Evolutionary conservation across 2,113 vertebrate species (phyloP).

Genomic region (Monopterus albus): DNA sequence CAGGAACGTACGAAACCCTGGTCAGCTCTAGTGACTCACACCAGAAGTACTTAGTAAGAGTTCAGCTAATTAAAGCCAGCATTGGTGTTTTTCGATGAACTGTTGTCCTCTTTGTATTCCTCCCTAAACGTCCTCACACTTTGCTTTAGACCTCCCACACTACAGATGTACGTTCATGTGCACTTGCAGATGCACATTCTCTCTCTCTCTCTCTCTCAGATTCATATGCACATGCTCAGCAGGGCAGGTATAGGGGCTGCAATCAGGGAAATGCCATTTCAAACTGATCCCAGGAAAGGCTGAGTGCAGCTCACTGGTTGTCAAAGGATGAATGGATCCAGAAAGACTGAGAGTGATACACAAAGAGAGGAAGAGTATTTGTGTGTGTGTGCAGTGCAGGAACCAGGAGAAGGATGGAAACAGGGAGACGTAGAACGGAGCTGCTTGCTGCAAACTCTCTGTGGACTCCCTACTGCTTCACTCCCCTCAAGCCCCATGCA

Average conservation of each 20-base stretch:
- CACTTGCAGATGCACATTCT: background rate
- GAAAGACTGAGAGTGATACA: slow-evolving; percentile 24
- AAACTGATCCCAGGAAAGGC: slow-evolving; percentile 43
- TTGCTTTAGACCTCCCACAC: slow-evolving; percentile 66
- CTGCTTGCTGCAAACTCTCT: slow-evolving; percentile 34
- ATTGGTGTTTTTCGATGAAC: slow-evolving; percentile 56
- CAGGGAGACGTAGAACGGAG: slow-evolving; percentile 16
- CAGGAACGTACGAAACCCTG: slow-evolving; percentile 8
- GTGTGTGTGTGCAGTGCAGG: background rate
- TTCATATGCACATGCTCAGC: slow-evolving; percentile 5
- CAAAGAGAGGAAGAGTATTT: slow-evolving; percentile 19
- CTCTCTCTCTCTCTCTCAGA: too few species aligned
- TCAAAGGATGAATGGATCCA: slow-evolving; percentile 50
- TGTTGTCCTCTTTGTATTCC: slow-evolving; percentile 59
- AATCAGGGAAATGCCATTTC: slow-evolving; percentile 24
- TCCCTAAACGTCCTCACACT: slow-evolving; percentile 59
- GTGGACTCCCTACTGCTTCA: slow-evolving; percentile 36
- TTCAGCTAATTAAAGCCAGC: slow-evolving; percentile 68
- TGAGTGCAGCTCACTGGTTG: slow-evolving; percentile 47
- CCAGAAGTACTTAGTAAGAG: slow-evolving; percentile 9
- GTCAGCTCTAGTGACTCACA: slow-evolving; percentile 46
- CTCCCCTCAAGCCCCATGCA: slow-evolving; percentile 41
- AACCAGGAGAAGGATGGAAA: slow-evolving; percentile 10
- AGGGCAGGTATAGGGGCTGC: slow-evolving; percentile 51
- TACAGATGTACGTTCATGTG: slow-evolving; percentile 6